Percentiles rank a stretch among this genome's conserved stretches.
phyloP scores from a whole-genome alignment of 2,888 invertebrate genomes.

The Ornithoptera alexandrae region DNA sequence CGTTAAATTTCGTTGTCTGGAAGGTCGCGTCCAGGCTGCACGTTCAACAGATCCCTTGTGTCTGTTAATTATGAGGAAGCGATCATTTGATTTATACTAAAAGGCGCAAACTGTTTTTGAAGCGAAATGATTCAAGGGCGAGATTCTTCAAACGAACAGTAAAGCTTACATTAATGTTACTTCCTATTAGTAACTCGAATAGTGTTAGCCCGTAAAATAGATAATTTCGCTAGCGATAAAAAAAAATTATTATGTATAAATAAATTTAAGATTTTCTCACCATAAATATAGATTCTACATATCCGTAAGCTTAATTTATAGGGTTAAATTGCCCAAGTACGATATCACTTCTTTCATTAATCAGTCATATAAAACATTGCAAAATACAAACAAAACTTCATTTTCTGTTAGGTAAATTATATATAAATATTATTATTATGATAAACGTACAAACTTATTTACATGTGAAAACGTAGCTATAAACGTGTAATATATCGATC shows the following conservation, averaged over 20 bases:
- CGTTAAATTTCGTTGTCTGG: constrained; percentile 35
- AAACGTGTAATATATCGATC: background rate
- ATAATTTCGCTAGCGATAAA: background rate
- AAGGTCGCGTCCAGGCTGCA: constrained; percentile 39
- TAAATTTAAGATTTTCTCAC: too few relatives aligned
- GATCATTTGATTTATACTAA: constrained; percentile 20
- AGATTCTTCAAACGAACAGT: constrained; percentile 2
- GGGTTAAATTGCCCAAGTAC: too few relatives aligned
- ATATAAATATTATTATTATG: too few relatives aligned
- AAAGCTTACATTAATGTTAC: background rate
- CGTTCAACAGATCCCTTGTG: constrained; percentile 9
- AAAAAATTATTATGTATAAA: too few relatives aligned
- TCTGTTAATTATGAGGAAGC: constrained; percentile 20
- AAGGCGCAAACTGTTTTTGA: constrained; percentile 6
- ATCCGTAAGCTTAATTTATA: too few relatives aligned
- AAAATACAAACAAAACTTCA: too few relatives aligned
- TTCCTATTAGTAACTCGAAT: background rate
- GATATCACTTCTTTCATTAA: too few relatives aligned
- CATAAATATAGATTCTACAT: too few relatives aligned
- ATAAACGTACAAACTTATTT: too few relatives aligned
- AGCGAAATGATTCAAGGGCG: constrained; percentile 12
- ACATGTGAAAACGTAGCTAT: background rate
- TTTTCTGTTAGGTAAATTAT: too few relatives aligned
- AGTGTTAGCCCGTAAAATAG: background rate
- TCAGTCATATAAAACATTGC: too few relatives aligned